These are phyloP conservation scores for Chiloscyllium plagiosum DNA, from an alignment of 2,113 vertebrate genomes.

Conservation along the genomic window DNA sequence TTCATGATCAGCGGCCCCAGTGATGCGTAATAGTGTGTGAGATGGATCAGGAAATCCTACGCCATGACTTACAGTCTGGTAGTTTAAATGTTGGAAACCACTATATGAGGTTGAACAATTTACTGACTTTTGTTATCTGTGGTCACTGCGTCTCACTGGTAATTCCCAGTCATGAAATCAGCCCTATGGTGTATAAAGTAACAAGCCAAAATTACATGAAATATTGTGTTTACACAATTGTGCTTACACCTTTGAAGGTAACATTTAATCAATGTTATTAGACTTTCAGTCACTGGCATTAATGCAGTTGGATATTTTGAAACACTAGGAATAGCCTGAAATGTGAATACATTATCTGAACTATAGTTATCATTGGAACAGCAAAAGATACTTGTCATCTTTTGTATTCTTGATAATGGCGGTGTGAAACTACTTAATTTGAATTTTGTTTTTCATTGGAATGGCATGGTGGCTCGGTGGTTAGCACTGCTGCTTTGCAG, in stretches of 20 bases:
- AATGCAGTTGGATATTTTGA: background rate
- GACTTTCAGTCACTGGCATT: background rate
- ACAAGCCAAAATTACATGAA: background rate
- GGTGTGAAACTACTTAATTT: background rate
- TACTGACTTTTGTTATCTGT: background rate
- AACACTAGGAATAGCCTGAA: background rate
- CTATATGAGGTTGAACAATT: background rate
- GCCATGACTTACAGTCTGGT: background rate
- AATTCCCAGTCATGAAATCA: background rate
- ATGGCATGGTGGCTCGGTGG: background rate
- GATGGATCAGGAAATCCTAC: background rate
- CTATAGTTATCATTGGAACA: background rate
- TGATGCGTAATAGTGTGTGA: background rate
- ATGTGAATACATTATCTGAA: background rate
- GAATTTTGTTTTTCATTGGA: background rate
- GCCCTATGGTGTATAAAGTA: background rate
- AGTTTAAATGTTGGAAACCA: background rate
- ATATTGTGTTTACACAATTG: too few relatives aligned
- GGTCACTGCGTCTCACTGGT: background rate
- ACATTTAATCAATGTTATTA: background rate
- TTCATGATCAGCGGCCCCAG: background rate
- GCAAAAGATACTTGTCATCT: background rate
- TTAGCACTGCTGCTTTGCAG: too few relatives aligned
- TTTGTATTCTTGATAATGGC: background rate
- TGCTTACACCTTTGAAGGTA: background rate